Evolutionary conservation across 2,888 invertebrate genomes (phyloP).

Genomic region (Ormia ochracea): DNA sequence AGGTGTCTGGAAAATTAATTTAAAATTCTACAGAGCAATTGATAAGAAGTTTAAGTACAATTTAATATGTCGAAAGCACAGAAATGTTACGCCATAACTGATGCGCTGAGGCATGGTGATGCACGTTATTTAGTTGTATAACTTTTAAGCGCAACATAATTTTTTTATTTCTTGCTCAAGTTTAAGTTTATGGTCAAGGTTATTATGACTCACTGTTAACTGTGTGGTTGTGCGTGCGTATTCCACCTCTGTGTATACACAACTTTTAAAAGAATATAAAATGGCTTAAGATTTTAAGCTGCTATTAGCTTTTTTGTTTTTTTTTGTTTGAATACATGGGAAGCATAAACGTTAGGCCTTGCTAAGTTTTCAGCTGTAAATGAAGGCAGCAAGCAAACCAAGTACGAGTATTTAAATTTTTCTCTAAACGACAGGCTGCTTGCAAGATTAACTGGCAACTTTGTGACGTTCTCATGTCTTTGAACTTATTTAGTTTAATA

Average conservation of each 20-base stretch:
- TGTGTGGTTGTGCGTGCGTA: not conserved
- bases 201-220: slow-evolving; percentile 18
- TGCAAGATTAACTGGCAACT: slow-evolving; percentile 1
- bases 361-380: not conserved
- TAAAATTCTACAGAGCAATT: slow-evolving; percentile 55
- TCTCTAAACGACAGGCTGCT: not conserved
- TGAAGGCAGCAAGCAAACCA: too few relatives aligned
- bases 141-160: not conserved
- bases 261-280: not conserved
- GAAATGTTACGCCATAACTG: not conserved
- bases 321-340: not conserved
- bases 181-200: slow-evolving; percentile 56
- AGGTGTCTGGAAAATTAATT: slow-evolving; percentile 62
- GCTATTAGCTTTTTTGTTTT: not conserved
- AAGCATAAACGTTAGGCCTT: not conserved
- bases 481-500: not conserved
- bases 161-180: not conserved
- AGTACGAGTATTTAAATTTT: not conserved
- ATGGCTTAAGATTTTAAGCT: not conserved
- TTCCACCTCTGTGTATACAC: not conserved
- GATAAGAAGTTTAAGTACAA: slow-evolving; percentile 9
- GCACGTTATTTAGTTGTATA: not conserved
- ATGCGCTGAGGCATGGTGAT: not conserved
- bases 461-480: not conserved
- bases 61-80: not conserved